A percentile compares a stretch with the other conserved stretches of the same genome.
Conservation (phyloP, 2,797 vertebrate species). For the Syngnathus acus region DNA sequence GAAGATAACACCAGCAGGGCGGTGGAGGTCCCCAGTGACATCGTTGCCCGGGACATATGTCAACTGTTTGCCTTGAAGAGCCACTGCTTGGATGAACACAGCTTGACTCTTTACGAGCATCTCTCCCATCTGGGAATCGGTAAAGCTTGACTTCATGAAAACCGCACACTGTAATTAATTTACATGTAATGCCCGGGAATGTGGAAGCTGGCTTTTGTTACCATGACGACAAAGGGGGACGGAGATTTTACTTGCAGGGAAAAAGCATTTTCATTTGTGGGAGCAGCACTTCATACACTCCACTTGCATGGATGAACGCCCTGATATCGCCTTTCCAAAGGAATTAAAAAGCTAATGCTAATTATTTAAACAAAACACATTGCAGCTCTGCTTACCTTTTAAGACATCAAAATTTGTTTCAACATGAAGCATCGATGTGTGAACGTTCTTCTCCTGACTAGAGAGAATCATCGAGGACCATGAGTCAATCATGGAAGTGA, state of each 20-base stretch:
- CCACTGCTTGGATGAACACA: conserved; percentile 90
- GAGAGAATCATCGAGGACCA: conserved; percentile 96
- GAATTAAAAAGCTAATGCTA: background rate
- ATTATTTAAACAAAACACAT: background rate
- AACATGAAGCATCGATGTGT: background rate
- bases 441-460: conserved; percentile 40
- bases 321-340: no score
- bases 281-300: background rate
- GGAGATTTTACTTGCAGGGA: no score
- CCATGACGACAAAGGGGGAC: no score
- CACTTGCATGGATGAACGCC: no score
- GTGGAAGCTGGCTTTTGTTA: no score
- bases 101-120: conserved; percentile 92
- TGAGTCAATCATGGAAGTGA: conserved; percentile 85
- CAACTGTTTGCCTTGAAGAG: conserved; percentile 92
- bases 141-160: conserved; percentile 39
- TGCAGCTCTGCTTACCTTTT: background rate
- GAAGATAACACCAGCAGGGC: conserved; percentile 91
- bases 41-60: conserved; percentile 87
- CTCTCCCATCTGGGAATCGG: conserved; percentile 81
- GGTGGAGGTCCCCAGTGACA: conserved; percentile 88
- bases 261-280: background rate
- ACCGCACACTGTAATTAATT: background rate
- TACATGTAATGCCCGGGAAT: background rate
- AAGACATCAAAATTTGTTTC: background rate